Conservation (phyloP, 2,888 invertebrate species). For the Ectemnius lituratus region DNA sequence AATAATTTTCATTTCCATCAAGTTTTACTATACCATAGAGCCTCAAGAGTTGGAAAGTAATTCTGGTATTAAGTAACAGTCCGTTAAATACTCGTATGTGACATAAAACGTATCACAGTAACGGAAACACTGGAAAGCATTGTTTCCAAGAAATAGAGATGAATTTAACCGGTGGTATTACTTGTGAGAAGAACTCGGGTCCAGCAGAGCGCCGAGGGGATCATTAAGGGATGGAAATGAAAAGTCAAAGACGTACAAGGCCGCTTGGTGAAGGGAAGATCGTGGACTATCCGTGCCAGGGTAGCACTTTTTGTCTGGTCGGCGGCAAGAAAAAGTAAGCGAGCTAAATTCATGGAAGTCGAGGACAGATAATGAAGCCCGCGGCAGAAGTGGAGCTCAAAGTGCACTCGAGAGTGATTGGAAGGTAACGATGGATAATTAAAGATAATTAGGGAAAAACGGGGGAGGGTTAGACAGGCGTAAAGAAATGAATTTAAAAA, state of each 20-base stretch:
- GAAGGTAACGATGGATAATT: slow-evolving; percentile 54
- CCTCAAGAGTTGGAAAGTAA: no score
- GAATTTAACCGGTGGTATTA: no score
- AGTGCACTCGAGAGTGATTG: slow-evolving; percentile 51
- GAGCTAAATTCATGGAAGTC: slow-evolving; percentile 22
- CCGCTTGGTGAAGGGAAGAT: not conserved
- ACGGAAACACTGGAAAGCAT: no score
- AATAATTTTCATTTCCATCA: slow-evolving; percentile 40
- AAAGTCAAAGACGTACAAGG: slow-evolving; percentile 1
- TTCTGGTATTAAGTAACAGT: no score
- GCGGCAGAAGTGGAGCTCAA: slow-evolving; percentile 46
- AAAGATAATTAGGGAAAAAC: slow-evolving; percentile 45
- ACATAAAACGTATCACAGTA: no score
- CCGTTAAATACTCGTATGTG: no score
- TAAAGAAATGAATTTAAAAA: slow-evolving; percentile 12
- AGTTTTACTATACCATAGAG: no score
- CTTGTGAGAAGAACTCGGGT: no score
- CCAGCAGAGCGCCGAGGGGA: no score
- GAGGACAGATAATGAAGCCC: slow-evolving; percentile 51
- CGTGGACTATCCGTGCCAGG: not conserved
- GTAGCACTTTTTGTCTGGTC: slow-evolving; percentile 6
- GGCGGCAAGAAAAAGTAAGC: slow-evolving; percentile 17
- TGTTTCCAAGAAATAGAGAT: no score
- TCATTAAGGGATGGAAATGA: not conserved
- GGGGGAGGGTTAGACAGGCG: not conserved